phyloP scores from a whole-genome alignment of 2,797 vertebrate species.

The Sebastes baramenuke region DNA sequence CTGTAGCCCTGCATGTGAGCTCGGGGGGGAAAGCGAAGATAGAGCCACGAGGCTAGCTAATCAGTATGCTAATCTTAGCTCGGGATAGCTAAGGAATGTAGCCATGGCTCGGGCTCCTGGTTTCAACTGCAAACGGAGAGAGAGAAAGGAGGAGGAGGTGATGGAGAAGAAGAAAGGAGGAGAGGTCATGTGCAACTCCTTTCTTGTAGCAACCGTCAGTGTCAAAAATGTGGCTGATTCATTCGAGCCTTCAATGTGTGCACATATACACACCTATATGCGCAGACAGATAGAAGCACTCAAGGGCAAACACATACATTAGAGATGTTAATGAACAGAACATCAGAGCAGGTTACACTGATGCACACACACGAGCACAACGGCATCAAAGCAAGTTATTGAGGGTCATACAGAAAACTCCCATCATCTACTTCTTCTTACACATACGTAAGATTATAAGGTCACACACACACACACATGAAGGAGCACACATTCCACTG shows the following conservation, averaged over 20 bases:
- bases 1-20: slow-evolving; percentile 45
- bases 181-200: not conserved
- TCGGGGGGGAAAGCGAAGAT: slow-evolving; percentile 40
- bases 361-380: not conserved
- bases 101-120: slow-evolving; percentile 34
- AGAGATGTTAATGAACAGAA: slow-evolving; percentile 33
- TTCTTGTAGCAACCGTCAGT: slow-evolving; percentile 15
- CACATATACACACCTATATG: not conserved
- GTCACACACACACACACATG: not conserved
- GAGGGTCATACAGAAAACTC: slow-evolving; percentile 8
- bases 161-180: not conserved
- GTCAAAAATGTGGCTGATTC: slow-evolving; percentile 55
- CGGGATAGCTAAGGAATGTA: slow-evolving; percentile 50
- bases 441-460: slow-evolving; percentile 17
- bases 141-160: not conserved
- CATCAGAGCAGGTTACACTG: slow-evolving; percentile 31
- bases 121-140: slow-evolving; percentile 27
- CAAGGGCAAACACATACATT: slow-evolving; percentile 34
- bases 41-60: slow-evolving; percentile 65
- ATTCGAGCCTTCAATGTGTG: slow-evolving; percentile 28
- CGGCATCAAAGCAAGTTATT: slow-evolving; percentile 16
- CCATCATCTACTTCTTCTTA: slow-evolving; percentile 22
- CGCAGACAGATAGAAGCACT: not conserved
- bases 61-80: slow-evolving; percentile 78
- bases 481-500: not conserved